Base-by-base conservation (phyloP, 2,888 invertebrate genomes). In the Gasteruption jaculator region DNA sequence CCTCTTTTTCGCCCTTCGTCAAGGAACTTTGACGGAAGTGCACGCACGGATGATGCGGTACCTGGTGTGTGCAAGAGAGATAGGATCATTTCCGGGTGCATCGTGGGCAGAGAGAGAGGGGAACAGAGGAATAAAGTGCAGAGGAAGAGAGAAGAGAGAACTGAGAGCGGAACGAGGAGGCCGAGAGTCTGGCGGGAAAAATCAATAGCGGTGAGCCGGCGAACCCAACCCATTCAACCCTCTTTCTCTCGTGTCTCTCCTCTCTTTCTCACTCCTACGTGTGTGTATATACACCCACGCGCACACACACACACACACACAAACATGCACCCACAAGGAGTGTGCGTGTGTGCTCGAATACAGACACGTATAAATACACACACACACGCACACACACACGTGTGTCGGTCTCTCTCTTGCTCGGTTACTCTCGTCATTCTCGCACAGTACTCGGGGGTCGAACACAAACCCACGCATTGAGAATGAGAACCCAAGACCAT, bases 201-300 rank as follows among this genome's bases (percentile, higher is more conserved):
- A 70, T 70, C 69, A 69, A 70, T 70, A 70, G 65, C 65, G 60
- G 65, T 63, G 65, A 67, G 65, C 67, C 65, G 65, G 62, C 65
- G 61, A 67, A 68, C 65, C 65, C 61, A 64, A 63, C 63, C 64
- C 62, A 55, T 56, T 54, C 57, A 56, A 55, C 56, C 53, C 53
- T 51, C 57, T 49, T 45, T 5, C 15, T 22, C 41, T 38, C 40
- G 44, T 31, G 30, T 31, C 18, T 21, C 44, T 29, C 38, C 38
- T 26, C 37, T 30, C 48, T 24, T 42, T 34, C 36, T 44, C 31
- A 42, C 46, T 31, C 32, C 43, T 38, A 39, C 43, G 36, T 29
- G 41, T 45, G 32, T 41, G 43, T 46, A 45, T 45, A 38, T 35
- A 29, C 48, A 33, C 40, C 22, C 40, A 30, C 39, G 25, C 24